Base-by-base conservation (phyloP, 1,140 invertebrate species). In the Orchestia grillus region DNA sequence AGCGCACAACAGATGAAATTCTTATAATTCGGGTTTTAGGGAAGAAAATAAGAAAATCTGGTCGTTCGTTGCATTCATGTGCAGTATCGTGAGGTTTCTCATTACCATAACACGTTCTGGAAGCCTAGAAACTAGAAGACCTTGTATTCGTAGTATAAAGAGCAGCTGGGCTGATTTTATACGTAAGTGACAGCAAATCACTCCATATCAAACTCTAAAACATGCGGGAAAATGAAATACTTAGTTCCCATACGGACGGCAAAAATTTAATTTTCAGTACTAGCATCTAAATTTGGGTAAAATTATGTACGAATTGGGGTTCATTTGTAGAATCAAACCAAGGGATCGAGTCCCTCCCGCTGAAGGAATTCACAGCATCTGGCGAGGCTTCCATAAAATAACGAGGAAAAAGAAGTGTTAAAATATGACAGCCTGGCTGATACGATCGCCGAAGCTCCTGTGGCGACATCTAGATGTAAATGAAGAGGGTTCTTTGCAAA, bases 71-170 rank as follows among this genome's bases (percentile, higher is more conserved):
- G 43, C 88, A 90, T 90, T 90, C n/a, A 41, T 90, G 88, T 90
- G 88, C 88, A 42, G 88, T 90, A 90, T 90, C 88, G 88, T 41
- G 88, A 44, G 41, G 88, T 4, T 87, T 87, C 88, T 43, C 88
- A 90, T 90, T 90, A 42, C 4, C 88, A 90, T 90, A 90, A 90
- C 88, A 90, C n/a, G 88, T 90, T 90, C 47, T 90, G 28, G 88
- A 15, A 42, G 88, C 88, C 88, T 90, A 90, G 88, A 28, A 90
- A 90, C 88, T 15, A 42, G 88, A 90, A 42, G 88, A 90, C 88
- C 88, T 90, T 90, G 88, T 44, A 90, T 42, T 42, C 28, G 41
- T 11, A 42, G 88, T 41, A 44, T 41, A 90, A 77, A 77, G 36
- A 77, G 62, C 28, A 77, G 36, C 11, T 77, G 28, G 62, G 62